Evolutionary conservation across 2,797 vertebrate genomes (phyloP).

Genomic region (Gorsachius magnificus): DNA sequence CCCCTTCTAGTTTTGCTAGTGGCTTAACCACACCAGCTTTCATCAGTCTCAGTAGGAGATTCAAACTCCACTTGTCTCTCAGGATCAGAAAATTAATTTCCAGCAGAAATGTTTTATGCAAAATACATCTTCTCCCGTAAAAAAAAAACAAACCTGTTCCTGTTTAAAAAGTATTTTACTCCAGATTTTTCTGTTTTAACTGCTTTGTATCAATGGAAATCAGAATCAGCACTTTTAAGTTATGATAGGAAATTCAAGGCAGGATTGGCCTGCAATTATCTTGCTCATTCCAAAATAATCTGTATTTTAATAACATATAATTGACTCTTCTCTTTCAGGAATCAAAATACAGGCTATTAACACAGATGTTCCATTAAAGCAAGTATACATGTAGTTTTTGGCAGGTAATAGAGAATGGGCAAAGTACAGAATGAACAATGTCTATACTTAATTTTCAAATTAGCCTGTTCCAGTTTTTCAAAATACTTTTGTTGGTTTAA

Average conservation of each 20-base stretch:
- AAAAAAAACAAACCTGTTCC: neutral
- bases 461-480: neutral
- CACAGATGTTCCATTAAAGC: neutral
- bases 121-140: neutral
- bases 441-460: neutral
- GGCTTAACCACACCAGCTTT: neutral
- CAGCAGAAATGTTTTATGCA: neutral
- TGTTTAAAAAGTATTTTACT: neutral
- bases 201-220: neutral
- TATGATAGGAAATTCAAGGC: neutral
- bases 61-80: neutral
- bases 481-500: neutral
- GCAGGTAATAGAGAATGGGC: neutral
- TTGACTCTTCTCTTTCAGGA: neutral
- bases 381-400: neutral
- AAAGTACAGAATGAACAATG: neutral
- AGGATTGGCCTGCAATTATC: slow-evolving; percentile 10
- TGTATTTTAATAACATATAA: neutral
- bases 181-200: neutral
- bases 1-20: neutral
- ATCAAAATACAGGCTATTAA: slow-evolving; percentile 8
- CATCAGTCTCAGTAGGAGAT: neutral
- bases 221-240: neutral
- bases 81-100: neutral
- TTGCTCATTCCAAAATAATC: slow-evolving; percentile 13